Conservation (phyloP, 2,888 invertebrate genomes). For the Hylaea fasciaria region DNA sequence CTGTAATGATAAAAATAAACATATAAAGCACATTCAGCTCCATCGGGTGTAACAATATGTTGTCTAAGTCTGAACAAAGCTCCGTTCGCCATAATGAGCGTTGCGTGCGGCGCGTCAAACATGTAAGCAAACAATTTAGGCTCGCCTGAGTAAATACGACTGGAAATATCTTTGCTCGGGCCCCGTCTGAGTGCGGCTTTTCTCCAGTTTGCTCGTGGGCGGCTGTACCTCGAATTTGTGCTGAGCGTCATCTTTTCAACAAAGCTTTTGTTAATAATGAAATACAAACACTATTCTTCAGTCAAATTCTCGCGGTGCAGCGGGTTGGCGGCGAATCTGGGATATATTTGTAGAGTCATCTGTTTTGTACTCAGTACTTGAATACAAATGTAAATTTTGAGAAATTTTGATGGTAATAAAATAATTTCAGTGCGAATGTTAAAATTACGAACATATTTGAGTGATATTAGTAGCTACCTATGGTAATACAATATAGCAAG, state of each 20-base stretch:
- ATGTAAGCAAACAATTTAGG: constrained; percentile 84
- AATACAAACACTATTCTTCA: constrained; percentile 80
- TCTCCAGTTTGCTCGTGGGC: constrained; percentile 67
- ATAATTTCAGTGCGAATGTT: too few species aligned
- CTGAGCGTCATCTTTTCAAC: constrained; percentile 79
- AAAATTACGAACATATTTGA: too few species aligned
- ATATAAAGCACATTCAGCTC: constrained; percentile 76
- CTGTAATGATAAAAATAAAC: constrained; percentile 81
- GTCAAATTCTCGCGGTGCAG: constrained; percentile 69
- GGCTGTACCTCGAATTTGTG: constrained; percentile 74
- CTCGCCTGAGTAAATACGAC: constrained; percentile 84
- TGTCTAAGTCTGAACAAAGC: constrained; percentile 82
- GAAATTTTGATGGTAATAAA: too few species aligned
- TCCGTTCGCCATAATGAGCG: constrained; percentile 80
- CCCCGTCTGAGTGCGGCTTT: constrained; percentile 74
- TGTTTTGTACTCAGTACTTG: constrained; percentile 33
- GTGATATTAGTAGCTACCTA: too few species aligned
- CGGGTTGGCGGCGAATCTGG: constrained; percentile 65
- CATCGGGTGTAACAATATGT: constrained; percentile 80
- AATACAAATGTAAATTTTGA: constrained; percentile 1
- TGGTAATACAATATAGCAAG: too few species aligned
- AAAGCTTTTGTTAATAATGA: constrained; percentile 81
- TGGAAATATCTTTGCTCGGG: constrained; percentile 80
- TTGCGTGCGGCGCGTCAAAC: constrained; percentile 84
- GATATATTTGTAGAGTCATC: constrained; percentile 51